phyloP scores from a whole-genome alignment of 2,113 vertebrate genomes.

The Rostratula benghalensis region DNA sequence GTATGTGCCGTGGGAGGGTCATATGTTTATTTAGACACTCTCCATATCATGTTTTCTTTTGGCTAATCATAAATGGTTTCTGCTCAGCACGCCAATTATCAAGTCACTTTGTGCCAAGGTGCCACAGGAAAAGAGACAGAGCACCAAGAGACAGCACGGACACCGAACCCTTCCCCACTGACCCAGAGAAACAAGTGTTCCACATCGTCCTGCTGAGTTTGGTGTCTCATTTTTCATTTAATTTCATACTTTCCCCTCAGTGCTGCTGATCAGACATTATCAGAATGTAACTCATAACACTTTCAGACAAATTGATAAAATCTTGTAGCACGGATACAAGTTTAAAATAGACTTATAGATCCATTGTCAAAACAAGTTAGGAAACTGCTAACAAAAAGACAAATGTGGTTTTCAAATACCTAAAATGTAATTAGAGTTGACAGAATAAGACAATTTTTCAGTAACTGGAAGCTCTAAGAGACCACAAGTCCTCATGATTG shows the following conservation, averaged over 20 bases:
- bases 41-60: not conserved
- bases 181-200: not conserved
- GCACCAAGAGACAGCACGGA: rapidly evolving
- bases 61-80: not conserved
- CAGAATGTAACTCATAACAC: not conserved
- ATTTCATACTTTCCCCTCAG: not conserved
- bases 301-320: not conserved
- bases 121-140: not conserved
- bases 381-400: not conserved
- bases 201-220: not conserved
- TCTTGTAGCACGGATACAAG: not conserved
- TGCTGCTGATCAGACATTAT: not conserved
- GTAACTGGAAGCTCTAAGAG: not conserved
- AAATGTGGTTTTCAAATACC: not conserved
- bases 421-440: not conserved
- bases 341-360: not conserved
- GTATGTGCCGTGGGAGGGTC: not conserved
- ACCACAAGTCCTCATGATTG: not conserved
- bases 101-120: not conserved
- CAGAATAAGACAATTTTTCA: not conserved
- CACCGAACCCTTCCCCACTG: not conserved
- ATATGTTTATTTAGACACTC: not conserved
- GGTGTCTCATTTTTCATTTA: not conserved
- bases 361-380: not conserved
- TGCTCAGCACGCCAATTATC: not conserved